A percentile compares a stretch with the other conserved stretches of the same genome.
Evolutionary conservation across 2,888 invertebrate genomes (phyloP).

Genomic region (Aporophyla nigra): DNA sequence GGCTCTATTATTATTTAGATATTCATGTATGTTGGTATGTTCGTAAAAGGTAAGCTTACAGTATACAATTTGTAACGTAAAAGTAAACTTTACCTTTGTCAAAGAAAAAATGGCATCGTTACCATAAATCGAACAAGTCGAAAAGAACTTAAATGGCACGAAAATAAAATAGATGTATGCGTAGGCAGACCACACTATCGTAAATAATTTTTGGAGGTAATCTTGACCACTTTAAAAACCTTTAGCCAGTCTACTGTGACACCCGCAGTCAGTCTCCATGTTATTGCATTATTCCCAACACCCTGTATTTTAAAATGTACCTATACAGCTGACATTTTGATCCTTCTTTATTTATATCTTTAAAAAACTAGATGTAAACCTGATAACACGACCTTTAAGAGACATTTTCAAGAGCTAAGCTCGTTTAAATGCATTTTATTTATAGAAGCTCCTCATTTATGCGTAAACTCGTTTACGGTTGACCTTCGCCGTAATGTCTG

Average conservation of each 20-base stretch:
- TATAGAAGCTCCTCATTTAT: constrained; percentile 26
- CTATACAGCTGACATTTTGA: constrained; percentile 20
- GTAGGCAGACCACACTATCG: not conserved
- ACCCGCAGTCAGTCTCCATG: not conserved
- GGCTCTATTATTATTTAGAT: not conserved
- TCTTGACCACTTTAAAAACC: not conserved
- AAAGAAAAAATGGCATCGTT: constrained; percentile 9
- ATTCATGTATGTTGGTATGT: not conserved
- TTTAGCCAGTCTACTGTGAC: too few relatives aligned
- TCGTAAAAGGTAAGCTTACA: not conserved
- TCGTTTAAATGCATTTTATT: constrained; percentile 47
- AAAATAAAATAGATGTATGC: not conserved
- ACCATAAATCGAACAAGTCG: constrained; percentile 7
- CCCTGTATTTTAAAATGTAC: not conserved
- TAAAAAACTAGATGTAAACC: constrained; percentile 25
- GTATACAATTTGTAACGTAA: constrained; percentile 19
- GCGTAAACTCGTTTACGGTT: constrained; percentile 25
- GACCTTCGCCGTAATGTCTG: constrained; percentile 31
- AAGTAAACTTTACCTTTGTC: not conserved
- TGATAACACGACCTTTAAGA: constrained; percentile 35
- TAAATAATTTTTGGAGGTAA: not conserved
- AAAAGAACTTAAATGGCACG: not conserved
- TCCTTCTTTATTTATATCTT: constrained; percentile 21
- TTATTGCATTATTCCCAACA: not conserved
- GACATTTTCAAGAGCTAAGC: constrained; percentile 28